These are phyloP conservation scores for Nephotettix cincticeps DNA, from an alignment of 1,140 invertebrate species.

Conservation along the genomic window DNA sequence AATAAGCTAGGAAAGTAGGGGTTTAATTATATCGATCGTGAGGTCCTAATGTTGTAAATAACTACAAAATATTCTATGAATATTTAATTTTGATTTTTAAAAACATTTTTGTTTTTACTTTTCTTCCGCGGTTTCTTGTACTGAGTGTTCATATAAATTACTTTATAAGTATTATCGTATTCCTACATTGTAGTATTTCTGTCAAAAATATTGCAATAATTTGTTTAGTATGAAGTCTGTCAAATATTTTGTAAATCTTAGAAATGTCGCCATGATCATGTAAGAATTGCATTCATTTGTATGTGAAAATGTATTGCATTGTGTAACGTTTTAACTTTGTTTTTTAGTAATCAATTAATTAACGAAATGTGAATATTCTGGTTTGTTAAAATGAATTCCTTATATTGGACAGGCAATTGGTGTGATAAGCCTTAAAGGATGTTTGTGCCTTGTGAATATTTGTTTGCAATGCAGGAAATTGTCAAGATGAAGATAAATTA, in stretches of 20 bases:
- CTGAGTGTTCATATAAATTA: neutral
- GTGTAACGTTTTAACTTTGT: too few relatives aligned
- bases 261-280: neutral
- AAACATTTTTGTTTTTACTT: conserved; percentile 21
- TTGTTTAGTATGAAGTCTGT: too few relatives aligned
- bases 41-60: conserved; percentile 18
- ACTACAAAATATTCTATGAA: conserved; percentile 15
- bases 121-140: neutral
- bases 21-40: neutral
- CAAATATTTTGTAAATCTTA: neutral
- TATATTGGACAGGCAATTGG: too few relatives aligned
- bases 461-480: neutral
- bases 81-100: conserved; percentile 14
- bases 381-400: too few relatives aligned
- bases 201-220: neutral
- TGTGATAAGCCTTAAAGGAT: too few relatives aligned
- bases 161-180: conserved; percentile 1
- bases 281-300: conserved; percentile 18
- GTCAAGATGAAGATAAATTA: conserved; percentile 8
- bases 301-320: neutral
- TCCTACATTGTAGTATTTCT: neutral
- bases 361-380: too few relatives aligned
- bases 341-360: too few relatives aligned
- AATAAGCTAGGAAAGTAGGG: neutral
- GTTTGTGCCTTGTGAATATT: neutral